phyloP scores from a whole-genome alignment of 1,140 invertebrate species.

The Lasaia peninsularis region DNA sequence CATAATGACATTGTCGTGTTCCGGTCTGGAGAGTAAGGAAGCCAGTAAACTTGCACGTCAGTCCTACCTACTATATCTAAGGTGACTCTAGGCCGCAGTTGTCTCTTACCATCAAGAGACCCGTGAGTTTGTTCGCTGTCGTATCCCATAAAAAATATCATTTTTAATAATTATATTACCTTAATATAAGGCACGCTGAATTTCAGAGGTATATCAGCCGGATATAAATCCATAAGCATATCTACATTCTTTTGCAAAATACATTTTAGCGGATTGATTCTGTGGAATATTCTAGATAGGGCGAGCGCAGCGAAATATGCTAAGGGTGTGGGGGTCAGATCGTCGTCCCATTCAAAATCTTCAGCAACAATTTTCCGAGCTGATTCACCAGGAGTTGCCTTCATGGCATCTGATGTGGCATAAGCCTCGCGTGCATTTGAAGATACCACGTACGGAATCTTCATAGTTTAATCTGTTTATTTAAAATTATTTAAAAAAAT shows the following conservation, averaged over 20 bases:
- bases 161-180: conserved; percentile 32
- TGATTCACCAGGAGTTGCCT: conserved; percentile 40
- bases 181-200: conserved; percentile 59
- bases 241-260: conserved; percentile 65
- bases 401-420: conserved; percentile 39
- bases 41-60: too few species aligned
- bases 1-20: too few species aligned
- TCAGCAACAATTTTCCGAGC: conserved; percentile 53
- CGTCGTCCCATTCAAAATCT: conserved; percentile 67
- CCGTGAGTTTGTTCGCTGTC: too few species aligned
- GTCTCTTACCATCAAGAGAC: too few species aligned
- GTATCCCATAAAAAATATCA: too few species aligned
- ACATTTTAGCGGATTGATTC: conserved; percentile 52
- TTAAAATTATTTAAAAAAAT: conserved; percentile 13
- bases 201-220: conserved; percentile 58
- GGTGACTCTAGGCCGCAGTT: too few species aligned
- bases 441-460: conserved; percentile 59
- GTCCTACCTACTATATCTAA: too few species aligned
- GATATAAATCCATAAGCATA: conserved; percentile 66
- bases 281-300: conserved; percentile 55
- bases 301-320: conserved; percentile 46
- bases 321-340: conserved; percentile 55
- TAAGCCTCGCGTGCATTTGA: conserved; percentile 49
- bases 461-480: conserved; percentile 38
- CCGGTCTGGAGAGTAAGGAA: too few species aligned